phyloP scores from a whole-genome alignment of 2,888 invertebrate species.

The Notodonta dromedarius region DNA sequence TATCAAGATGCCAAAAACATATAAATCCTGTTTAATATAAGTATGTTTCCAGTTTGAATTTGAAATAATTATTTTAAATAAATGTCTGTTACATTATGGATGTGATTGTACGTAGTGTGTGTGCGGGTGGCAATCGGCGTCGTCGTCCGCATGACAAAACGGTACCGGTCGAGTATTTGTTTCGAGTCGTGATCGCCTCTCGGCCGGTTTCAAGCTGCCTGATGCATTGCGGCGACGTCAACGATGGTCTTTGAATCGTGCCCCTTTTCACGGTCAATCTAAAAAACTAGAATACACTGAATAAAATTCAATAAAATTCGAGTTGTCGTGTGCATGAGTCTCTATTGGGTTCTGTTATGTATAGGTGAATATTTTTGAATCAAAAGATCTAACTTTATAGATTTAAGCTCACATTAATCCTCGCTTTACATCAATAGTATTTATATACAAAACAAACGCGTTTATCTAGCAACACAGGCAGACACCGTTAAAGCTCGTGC shows the following conservation, averaged over 20 bases:
- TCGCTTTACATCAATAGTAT: conserved; percentile 26
- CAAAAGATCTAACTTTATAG: conserved; percentile 6
- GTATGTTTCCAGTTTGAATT: not conserved
- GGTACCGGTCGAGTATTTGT: conserved; percentile 50
- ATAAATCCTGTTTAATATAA: not conserved
- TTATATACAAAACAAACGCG: conserved; percentile 46
- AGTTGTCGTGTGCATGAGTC: not conserved
- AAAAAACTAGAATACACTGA: conserved; percentile 26
- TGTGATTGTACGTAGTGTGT: conserved; percentile 32
- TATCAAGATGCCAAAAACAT: too few relatives aligned
- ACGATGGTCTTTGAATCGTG: conserved; percentile 30
- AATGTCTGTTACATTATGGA: not conserved
- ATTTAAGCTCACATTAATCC: conserved; percentile 15
- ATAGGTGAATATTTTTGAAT: not conserved
- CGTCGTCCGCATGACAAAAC: conserved; percentile 55
- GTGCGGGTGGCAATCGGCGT: conserved; percentile 43
- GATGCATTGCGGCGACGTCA: conserved; percentile 22
- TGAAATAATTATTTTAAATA: not conserved
- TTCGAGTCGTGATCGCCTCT: conserved; percentile 50
- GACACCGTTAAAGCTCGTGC: conserved; percentile 72
- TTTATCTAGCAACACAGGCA: conserved; percentile 56
- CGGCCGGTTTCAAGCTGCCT: conserved; percentile 42
- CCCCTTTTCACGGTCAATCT: conserved; percentile 34
- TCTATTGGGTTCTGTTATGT: not conserved
- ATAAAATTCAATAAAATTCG: conserved; percentile 8